Evolutionary conservation across 1,140 invertebrate species (phyloP).

Genomic region (Pollicipes pollicipes): DNA sequence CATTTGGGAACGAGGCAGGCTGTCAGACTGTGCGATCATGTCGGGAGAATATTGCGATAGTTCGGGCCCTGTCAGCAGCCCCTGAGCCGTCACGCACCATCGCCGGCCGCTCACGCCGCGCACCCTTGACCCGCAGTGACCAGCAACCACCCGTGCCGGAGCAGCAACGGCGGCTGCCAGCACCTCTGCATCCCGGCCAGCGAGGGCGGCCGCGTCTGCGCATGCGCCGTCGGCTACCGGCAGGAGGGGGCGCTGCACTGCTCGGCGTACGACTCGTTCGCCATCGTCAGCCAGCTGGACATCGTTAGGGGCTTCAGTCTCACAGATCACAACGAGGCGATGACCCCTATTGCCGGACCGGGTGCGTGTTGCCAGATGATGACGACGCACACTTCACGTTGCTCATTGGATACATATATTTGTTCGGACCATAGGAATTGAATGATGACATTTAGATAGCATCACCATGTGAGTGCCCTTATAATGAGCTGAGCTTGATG

Average conservation of each 20-base stretch:
- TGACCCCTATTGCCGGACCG: constrained; percentile 74
- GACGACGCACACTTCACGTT: no score
- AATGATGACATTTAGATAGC: no score
- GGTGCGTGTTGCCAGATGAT: no score
- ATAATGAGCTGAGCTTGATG: no score
- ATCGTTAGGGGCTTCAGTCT: constrained; percentile 71
- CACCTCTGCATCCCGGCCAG: constrained; percentile 76
- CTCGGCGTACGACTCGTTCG: constrained; percentile 67
- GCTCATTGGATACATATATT: no score
- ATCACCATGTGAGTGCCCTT: no score
- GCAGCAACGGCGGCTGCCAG: constrained; percentile 74
- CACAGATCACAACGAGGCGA: constrained; percentile 68
- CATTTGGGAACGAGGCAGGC: no score
- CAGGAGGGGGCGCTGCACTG: constrained; percentile 60
- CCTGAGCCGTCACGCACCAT: no score
- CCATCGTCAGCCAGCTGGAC: constrained; percentile 74
- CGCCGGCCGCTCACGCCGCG: background rate
- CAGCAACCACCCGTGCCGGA: constrained; percentile 64
- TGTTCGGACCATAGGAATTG: no score
- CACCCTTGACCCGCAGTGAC: constrained; percentile 18
- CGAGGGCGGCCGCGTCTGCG: constrained; percentile 49
- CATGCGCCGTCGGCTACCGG: constrained; percentile 65
- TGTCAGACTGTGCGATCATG: no score
- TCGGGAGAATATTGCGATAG: no score
- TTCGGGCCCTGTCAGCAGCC: no score